These are phyloP conservation scores for Cladorhizidae sp. DNA, from an alignment of 37 sponge, comb jelly and placozoan species.

Conservation along the genomic window DNA sequence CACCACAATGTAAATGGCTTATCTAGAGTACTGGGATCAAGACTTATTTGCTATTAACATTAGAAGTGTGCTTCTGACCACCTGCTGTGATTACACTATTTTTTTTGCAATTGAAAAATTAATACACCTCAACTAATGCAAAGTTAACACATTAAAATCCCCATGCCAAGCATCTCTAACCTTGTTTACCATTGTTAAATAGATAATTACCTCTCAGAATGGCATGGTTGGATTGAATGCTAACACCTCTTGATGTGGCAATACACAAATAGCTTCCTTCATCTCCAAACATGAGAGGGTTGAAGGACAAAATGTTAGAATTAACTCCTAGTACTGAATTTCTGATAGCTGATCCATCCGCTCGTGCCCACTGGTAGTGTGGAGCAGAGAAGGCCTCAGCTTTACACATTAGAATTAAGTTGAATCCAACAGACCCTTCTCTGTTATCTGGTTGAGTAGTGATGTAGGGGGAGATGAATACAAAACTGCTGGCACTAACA, in stretches of 20 bases:
- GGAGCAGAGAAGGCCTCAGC: constrained; percentile 52
- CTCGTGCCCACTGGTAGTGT: constrained; percentile 19
- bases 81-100: no score
- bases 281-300: constrained; percentile 27
- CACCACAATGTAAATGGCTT: no score
- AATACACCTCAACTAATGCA: no score
- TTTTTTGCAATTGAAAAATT: no score
- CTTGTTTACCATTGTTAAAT: no score
- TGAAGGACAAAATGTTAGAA: background rate
- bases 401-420: background rate
- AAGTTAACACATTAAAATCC: no score
- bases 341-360: background rate
- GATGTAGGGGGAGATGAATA: constrained; percentile 29
- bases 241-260: background rate
- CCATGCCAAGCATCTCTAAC: no score
- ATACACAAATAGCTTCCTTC: constrained; percentile 43
- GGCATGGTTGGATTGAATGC: background rate
- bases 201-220: background rate
- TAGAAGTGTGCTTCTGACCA: no score
- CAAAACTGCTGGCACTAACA: constrained; percentile 12
- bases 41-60: no score
- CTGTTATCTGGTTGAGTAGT: background rate
- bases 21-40: no score
- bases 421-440: background rate
- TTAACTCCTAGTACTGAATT: background rate